Evolutionary conservation across 2,113 vertebrate species (phyloP).

Genomic region (Pardalotus punctatus): DNA sequence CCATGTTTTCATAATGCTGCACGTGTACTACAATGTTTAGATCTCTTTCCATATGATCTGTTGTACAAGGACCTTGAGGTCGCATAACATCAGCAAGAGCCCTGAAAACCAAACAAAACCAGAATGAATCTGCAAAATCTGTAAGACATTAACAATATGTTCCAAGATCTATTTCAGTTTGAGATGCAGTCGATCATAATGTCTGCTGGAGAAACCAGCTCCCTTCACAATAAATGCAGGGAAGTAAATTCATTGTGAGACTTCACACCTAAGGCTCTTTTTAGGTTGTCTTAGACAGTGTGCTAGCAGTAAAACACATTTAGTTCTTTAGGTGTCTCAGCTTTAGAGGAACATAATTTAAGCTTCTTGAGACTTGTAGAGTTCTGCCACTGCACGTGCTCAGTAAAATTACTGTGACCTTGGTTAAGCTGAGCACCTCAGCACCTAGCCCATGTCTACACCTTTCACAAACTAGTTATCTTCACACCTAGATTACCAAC

Average conservation of each 20-base stretch:
- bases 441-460: neutral
- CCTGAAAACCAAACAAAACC: slow-evolving; percentile 73
- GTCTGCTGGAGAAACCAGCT: neutral
- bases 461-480: neutral
- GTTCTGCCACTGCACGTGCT: neutral
- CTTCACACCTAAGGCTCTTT: neutral
- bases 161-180: neutral
- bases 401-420: neutral
- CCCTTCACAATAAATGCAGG: neutral
- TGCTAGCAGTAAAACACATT: neutral
- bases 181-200: neutral
- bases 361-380: neutral
- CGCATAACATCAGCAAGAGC: slow-evolving; percentile 95
- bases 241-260: neutral
- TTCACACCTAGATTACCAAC: neutral
- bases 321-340: neutral
- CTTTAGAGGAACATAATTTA: neutral
- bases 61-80: slow-evolving; percentile 89
- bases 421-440: neutral
- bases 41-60: slow-evolving; percentile 91
- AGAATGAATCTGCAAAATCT: neutral
- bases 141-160: neutral
- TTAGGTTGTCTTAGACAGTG: neutral
- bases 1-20: slow-evolving; percentile 92
- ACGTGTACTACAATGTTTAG: slow-evolving; percentile 92